Base-by-base conservation (phyloP, 2,888 invertebrate genomes). In the Drosophila villosipedis region DNA sequence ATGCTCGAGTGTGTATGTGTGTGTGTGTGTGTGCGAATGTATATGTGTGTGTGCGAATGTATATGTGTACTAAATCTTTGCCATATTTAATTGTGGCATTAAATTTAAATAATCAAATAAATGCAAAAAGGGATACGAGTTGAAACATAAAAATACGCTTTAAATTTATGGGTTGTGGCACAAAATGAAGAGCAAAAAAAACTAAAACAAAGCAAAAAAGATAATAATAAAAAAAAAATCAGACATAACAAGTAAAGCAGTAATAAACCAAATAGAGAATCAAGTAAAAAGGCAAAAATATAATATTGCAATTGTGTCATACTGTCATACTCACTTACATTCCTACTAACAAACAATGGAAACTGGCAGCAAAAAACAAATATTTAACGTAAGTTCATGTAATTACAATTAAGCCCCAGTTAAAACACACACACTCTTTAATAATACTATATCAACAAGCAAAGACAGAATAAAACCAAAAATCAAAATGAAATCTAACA, bases 161-260 rank as follows among this genome's bases (percentile, higher is more conserved):
- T 72, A 68, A 75, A 81, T 87, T 68, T 58, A 87, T 84, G 71
- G 84, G 89, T 83, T 85, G 89, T 83, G 83, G 70, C 72, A 70
- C 41, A 47, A 66, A 66, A 63, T 30, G 43, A 74, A 55, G 35
- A 59, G 12, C 31, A 55, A 30, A 39, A 10, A 39, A 41, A 30
- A 5, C 35, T 19, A 47, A 33, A 35, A 5, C 35, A 22, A 49
- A 55, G 28, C 10, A 5, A 28, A 73, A 31, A 22, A 2, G 5
- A n/a, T 57, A 41, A 39, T 14, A 22, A 72, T 47, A 49, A n/a
- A 72, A 39, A 37, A 39, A 41, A 35, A 64, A 49, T 14, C 35
- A 55, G 53, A 33, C 31, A 35, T 14, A 47, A 22, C 50, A 57
- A 31, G 12, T 14, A 41, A 74, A 47, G 30, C 4, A 41, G 41